A percentile compares a stretch with the other conserved stretches of the same genome.
Conservation (phyloP, 2,113 vertebrate species). For the Sigmodon hispidus region DNA sequence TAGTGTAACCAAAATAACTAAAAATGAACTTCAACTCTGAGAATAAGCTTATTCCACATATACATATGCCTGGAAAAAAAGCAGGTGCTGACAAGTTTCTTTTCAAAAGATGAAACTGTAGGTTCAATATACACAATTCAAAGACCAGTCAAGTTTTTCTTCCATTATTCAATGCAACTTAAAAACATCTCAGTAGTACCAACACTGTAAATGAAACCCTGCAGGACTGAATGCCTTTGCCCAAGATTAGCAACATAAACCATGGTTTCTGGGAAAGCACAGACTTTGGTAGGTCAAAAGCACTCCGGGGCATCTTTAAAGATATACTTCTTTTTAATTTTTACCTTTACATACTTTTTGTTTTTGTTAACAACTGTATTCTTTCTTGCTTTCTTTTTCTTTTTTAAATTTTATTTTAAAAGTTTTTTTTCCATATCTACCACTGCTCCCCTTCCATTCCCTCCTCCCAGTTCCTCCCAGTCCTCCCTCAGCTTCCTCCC, state of each 20-base stretch:
- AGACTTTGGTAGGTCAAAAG: slow-evolving; percentile 48
- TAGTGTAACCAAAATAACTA: not conserved
- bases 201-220: not conserved
- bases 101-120: slow-evolving; percentile 48
- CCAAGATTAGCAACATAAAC: slow-evolving; percentile 40
- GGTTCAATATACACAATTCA: slow-evolving; percentile 22
- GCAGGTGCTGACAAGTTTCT: slow-evolving; percentile 6
- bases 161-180: slow-evolving; percentile 30
- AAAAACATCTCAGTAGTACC: slow-evolving; percentile 23
- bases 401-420: no score
- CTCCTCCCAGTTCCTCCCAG: no score
- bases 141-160: slow-evolving; percentile 20
- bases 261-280: slow-evolving; percentile 54
- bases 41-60: not conserved
- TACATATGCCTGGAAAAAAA: not conserved
- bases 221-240: slow-evolving; percentile 9
- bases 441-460: no score
- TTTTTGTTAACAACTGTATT: slow-evolving; percentile 70
- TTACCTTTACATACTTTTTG: slow-evolving; percentile 62
- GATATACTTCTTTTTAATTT: slow-evolving; percentile 63
- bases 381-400: no score
- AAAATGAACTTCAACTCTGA: slow-evolving; percentile 12
- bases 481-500: no score
- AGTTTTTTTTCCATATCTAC: no score
- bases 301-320: slow-evolving; percentile 52